Percentiles rank a stretch among this genome's conserved stretches.
These are phyloP conservation scores for Heteromyza rotundicornis DNA, from an alignment of 2,888 invertebrate genomes.

Conservation along the genomic window DNA sequence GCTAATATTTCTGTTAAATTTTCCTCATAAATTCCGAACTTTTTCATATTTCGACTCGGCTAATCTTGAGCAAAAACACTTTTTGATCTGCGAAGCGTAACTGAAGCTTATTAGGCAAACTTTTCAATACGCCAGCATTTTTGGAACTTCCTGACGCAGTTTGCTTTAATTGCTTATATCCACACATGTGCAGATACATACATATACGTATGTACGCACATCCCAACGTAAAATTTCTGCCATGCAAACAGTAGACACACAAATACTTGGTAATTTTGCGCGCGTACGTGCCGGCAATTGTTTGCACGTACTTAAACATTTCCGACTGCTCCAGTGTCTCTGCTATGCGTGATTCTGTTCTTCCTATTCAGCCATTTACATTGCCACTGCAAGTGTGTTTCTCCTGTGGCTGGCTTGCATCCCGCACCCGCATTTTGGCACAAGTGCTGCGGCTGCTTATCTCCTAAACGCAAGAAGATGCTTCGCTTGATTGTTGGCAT, in stretches of 20 bases:
- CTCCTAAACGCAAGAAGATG: conserved; percentile 2
- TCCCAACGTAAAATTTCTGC: not conserved
- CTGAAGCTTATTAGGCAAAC: conserved; percentile 5
- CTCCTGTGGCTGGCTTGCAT: no score
- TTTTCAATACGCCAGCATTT: conserved; percentile 7
- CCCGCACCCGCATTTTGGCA: not conserved
- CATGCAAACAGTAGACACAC: not conserved
- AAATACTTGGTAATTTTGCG: conserved; percentile 16
- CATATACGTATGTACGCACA: no score
- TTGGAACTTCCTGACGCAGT: not conserved
- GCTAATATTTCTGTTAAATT: no score
- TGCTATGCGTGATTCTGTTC: not conserved
- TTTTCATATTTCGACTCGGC: no score
- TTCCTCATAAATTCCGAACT: no score
- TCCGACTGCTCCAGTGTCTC: conserved; percentile 17
- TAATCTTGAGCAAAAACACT: no score
- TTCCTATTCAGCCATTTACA: no score
- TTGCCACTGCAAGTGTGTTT: no score
- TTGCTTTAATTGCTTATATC: not conserved
- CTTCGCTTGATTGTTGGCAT: not conserved
- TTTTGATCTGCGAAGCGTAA: not conserved
- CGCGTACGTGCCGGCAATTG: conserved; percentile 23
- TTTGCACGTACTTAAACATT: conserved; percentile 25
- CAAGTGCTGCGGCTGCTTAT: not conserved
- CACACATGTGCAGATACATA: not conserved